Percentiles rank a stretch among this genome's conserved stretches.
These are phyloP conservation scores for Drosophila repleta DNA, from an alignment of 1,140 invertebrate genomes.

Conservation along the genomic window DNA sequence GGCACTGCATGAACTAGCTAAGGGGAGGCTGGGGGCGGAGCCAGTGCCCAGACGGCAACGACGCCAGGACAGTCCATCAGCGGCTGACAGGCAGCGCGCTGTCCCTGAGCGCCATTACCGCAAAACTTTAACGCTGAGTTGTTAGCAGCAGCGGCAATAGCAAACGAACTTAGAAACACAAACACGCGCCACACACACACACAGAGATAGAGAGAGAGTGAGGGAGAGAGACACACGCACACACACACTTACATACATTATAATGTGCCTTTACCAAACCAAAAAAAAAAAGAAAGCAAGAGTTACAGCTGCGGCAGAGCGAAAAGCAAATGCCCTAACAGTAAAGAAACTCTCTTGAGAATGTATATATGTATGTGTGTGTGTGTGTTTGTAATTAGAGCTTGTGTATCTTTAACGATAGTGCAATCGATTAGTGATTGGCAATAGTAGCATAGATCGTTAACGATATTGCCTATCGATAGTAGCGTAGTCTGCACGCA, in stretches of 20 bases:
- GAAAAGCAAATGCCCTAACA: background rate
- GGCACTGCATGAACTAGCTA: conserved; percentile 31
- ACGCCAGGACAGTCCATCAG: conserved; percentile 40
- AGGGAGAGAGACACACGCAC: conserved; percentile 32
- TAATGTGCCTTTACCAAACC: conserved; percentile 50
- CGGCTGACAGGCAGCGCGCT: conserved; percentile 43
- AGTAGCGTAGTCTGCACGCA: too few relatives aligned
- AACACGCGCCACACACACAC: conserved; percentile 66
- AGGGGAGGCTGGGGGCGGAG: background rate
- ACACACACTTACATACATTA: conserved; percentile 48
- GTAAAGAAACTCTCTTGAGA: too few relatives aligned
- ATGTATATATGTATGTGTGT: too few relatives aligned
- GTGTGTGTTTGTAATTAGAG: too few relatives aligned
- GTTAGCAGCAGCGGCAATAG: conserved; percentile 51
- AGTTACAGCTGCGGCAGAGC: background rate
- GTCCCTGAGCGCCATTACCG: conserved; percentile 77
- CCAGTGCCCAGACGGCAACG: background rate
- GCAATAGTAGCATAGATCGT: too few relatives aligned
- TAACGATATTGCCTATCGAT: too few relatives aligned
- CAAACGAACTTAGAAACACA: conserved; percentile 77
- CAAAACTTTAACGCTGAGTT: conserved; percentile 77
- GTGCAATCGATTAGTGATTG: too few relatives aligned
- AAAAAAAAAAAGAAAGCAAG: conserved; percentile 29
- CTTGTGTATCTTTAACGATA: too few relatives aligned
- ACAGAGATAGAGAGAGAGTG: too few relatives aligned